Percentiles rank a stretch among this genome's conserved stretches.
Conservation (phyloP, 2,113 vertebrate species). For the Cyrtonyx montezumae region DNA sequence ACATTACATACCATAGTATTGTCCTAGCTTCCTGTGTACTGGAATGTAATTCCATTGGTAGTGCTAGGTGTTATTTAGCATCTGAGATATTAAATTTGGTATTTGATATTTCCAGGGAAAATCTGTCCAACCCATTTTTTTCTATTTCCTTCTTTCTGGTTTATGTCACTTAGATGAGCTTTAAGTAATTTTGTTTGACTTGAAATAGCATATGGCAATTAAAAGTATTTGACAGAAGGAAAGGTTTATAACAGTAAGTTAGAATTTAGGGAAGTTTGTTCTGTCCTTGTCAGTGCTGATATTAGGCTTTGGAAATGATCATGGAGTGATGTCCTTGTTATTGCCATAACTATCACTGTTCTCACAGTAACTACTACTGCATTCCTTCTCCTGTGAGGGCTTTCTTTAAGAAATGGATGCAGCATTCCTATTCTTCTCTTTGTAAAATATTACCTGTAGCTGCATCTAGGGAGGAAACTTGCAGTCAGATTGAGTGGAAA, state of each 20-base stretch:
- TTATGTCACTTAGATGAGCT: neutral
- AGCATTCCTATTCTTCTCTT: neutral
- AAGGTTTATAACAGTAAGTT: neutral
- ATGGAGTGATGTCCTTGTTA: neutral
- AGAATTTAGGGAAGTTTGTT: neutral
- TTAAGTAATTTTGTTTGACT: neutral
- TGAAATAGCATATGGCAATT: neutral
- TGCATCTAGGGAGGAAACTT: neutral
- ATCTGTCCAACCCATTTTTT: neutral
- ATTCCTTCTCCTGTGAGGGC: neutral
- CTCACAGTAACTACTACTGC: neutral
- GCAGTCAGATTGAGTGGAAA: neutral
- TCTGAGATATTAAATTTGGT: neutral
- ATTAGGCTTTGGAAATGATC: neutral
- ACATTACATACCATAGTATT: neutral
- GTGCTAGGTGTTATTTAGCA: neutral
- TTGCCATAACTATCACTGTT: accelerated
- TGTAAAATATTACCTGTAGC: neutral
- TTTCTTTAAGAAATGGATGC: neutral
- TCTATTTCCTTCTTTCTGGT: neutral
- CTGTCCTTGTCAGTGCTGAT: neutral
- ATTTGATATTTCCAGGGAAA: neutral
- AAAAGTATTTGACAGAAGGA: neutral
- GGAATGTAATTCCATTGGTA: neutral
- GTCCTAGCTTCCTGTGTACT: neutral